phyloP scores from a whole-genome alignment of 2,888 invertebrate genomes.

The Conchocele bisecta region DNA sequence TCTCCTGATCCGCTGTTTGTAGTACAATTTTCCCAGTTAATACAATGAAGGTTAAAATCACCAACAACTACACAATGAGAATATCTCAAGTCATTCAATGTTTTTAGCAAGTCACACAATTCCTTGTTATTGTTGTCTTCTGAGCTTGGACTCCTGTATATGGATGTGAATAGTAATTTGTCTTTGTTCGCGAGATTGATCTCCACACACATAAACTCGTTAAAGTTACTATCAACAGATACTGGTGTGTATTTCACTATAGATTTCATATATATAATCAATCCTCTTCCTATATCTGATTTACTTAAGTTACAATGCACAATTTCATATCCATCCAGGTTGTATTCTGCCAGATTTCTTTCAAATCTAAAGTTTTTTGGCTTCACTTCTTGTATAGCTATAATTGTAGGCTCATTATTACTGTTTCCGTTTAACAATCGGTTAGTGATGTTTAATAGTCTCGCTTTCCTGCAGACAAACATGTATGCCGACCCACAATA shows the following conservation, averaged over 20 bases:
- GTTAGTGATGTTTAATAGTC: too few relatives aligned
- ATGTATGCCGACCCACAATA: too few relatives aligned
- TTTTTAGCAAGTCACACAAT: not conserved
- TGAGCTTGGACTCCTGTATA: slow-evolving; percentile 12
- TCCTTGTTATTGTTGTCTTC: not conserved
- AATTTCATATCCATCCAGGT: slow-evolving; percentile 8
- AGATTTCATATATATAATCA: slow-evolving; percentile 2
- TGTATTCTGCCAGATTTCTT: slow-evolving; percentile 5
- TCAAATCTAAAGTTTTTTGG: slow-evolving; percentile 12
- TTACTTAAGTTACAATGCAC: not conserved
- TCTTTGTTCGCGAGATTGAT: not conserved
- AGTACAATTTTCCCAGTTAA: slow-evolving; percentile 8
- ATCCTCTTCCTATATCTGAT: not conserved
- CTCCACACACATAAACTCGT: not conserved
- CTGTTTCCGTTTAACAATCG: too few relatives aligned
- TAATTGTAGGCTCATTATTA: not conserved
- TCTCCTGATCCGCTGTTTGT: not conserved
- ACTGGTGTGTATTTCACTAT: not conserved
- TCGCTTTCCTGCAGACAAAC: too few relatives aligned
- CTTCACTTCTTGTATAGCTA: slow-evolving; percentile 3
- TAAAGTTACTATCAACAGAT: not conserved
- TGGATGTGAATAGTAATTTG: not conserved
- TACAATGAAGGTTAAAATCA: slow-evolving; percentile 2
- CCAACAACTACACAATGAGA: not conserved
- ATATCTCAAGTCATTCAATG: not conserved